These are phyloP conservation scores for Drosophila siamana DNA, from an alignment of 2,888 invertebrate species.

Conservation along the genomic window DNA sequence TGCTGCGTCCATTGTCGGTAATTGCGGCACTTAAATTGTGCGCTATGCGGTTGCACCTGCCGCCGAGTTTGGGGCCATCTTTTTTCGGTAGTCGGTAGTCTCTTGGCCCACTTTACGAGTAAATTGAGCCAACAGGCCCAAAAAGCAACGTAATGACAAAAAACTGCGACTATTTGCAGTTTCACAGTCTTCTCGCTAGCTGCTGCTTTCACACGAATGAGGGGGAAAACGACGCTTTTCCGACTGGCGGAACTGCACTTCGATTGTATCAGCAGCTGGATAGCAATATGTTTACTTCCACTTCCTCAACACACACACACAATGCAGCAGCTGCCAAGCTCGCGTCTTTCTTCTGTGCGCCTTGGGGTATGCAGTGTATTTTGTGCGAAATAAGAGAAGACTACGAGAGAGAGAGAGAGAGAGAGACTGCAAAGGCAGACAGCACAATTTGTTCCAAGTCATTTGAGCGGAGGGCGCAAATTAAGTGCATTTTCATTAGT, in stretches of 20 bases:
- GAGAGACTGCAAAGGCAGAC: constrained; percentile 34
- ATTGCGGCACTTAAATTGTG: constrained; percentile 64
- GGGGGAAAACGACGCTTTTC: constrained; percentile 22
- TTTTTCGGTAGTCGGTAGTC: neutral
- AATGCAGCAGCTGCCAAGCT: constrained; percentile 25
- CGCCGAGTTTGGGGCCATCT: constrained; percentile 6
- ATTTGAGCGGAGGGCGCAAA: constrained; percentile 67
- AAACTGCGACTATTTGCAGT: constrained; percentile 12
- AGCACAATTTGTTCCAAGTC: constrained; percentile 59
- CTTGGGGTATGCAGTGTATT: constrained; percentile 11
- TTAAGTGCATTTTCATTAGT: constrained; percentile 78
- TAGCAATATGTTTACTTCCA: constrained; percentile 23
- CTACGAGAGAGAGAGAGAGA: neutral
- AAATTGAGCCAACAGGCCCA: constrained; percentile 22
- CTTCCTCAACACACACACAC: constrained; percentile 18
- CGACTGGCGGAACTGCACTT: constrained; percentile 10
- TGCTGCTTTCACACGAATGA: too few species aligned
- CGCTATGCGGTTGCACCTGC: constrained; percentile 31
- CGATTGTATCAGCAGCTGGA: constrained; percentile 22
- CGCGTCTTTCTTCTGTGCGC: neutral
- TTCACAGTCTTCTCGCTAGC: neutral
- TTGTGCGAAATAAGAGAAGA: neutral
- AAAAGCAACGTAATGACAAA: constrained; percentile 22
- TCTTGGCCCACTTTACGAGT: neutral
- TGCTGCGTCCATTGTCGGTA: constrained; percentile 60